These are phyloP conservation scores for Troides oblongomaculatus DNA, from an alignment of 2,888 invertebrate genomes.

Conservation along the genomic window DNA sequence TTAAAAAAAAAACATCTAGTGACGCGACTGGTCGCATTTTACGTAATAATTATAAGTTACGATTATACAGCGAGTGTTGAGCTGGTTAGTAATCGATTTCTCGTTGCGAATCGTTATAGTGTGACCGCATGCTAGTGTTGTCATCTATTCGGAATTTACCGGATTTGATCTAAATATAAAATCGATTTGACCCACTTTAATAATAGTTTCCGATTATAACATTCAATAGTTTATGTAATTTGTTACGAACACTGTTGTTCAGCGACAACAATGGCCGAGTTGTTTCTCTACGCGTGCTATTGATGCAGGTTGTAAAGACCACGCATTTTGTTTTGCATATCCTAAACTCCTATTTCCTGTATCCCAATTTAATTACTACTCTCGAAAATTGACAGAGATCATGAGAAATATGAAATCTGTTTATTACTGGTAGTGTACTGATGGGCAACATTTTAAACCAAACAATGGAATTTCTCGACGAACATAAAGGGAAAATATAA, in stretches of 20 bases:
- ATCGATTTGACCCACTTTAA: conserved; percentile 6
- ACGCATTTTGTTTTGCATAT: no score
- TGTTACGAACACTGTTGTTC: not conserved
- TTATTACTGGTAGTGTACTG: no score
- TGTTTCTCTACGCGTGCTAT: no score
- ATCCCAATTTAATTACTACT: no score
- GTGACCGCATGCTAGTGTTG: conserved; percentile 15
- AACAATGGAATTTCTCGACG: no score
- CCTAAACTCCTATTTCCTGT: no score
- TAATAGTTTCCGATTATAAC: conserved; percentile 4
- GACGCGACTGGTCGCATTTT: conserved; percentile 1
- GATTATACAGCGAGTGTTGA: not conserved
- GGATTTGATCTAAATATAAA: conserved; percentile 16
- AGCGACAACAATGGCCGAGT: not conserved
- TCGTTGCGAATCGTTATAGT: conserved; percentile 4
- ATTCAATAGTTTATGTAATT: conserved; percentile 1
- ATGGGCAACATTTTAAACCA: no score
- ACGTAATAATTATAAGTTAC: conserved; percentile 14
- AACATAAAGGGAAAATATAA: not conserved
- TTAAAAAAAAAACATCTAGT: not conserved
- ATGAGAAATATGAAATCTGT: no score
- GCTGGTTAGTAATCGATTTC: conserved; percentile 15
- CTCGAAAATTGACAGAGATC: no score
- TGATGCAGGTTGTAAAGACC: no score
- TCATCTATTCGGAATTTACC: conserved; percentile 4